These are phyloP conservation scores for Drosophila borborema DNA, from an alignment of 2,888 invertebrate species.

Conservation along the genomic window DNA sequence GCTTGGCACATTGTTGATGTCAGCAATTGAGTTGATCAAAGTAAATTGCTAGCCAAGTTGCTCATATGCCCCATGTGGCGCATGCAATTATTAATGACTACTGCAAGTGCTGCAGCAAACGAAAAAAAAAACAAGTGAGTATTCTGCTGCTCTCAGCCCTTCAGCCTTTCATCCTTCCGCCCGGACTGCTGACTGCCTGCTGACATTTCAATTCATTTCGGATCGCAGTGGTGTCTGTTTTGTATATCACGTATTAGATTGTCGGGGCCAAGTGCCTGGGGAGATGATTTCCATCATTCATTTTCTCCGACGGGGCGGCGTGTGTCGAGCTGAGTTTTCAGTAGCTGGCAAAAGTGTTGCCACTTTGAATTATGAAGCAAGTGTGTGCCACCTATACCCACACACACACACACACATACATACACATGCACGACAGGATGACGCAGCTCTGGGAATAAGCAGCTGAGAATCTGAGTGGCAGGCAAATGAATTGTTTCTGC, in stretches of 20 bases:
- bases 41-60: slow-evolving; percentile 51
- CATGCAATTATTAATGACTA: slow-evolving; percentile 67
- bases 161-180: background rate
- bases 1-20: slow-evolving; percentile 35
- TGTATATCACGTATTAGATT: slow-evolving; percentile 56
- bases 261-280: slow-evolving; percentile 62
- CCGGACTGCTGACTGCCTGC: slow-evolving; percentile 26
- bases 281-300: slow-evolving; percentile 76
- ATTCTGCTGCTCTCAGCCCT: background rate
- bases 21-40: slow-evolving; percentile 57
- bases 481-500: slow-evolving; percentile 65
- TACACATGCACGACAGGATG: slow-evolving; percentile 35
- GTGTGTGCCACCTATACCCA: slow-evolving; percentile 15
- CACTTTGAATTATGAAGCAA: slow-evolving; percentile 72
- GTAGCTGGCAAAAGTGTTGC: slow-evolving; percentile 57
- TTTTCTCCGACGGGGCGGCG: slow-evolving; percentile 46
- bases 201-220: slow-evolving; percentile 66
- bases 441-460: slow-evolving; percentile 71
- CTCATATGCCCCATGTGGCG: slow-evolving; percentile 57
- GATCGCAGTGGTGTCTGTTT: slow-evolving; percentile 35
- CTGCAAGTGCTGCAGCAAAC: slow-evolving; percentile 37
- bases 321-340: slow-evolving; percentile 55
- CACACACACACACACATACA: slow-evolving; percentile 6
- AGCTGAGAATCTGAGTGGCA: slow-evolving; percentile 55
- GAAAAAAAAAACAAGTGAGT: slow-evolving; percentile 3